These are phyloP conservation scores for Drosophila atripex DNA, from an alignment of 2,888 invertebrate genomes.

Conservation along the genomic window DNA sequence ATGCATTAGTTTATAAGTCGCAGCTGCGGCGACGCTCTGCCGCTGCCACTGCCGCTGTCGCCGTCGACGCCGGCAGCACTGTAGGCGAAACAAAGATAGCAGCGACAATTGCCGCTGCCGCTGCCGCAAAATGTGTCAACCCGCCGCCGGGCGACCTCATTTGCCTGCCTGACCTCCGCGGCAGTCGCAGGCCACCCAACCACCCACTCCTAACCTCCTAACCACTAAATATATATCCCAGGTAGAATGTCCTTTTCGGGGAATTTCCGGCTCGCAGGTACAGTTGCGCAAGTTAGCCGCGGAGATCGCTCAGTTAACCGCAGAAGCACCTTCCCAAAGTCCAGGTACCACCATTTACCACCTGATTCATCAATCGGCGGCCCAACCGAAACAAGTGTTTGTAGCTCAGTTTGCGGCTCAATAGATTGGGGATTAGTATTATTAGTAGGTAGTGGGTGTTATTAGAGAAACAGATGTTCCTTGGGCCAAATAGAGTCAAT, in stretches of 20 bases:
- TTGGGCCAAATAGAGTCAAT: neutral
- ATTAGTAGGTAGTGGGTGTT: neutral
- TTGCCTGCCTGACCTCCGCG: constrained; percentile 24
- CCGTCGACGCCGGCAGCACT: constrained; percentile 12
- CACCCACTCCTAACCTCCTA: neutral
- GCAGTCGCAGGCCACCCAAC: neutral
- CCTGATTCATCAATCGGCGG: constrained; percentile 5
- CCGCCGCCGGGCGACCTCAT: constrained; percentile 36
- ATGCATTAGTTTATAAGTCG: constrained; percentile 77
- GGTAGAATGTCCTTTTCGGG: constrained; percentile 7
- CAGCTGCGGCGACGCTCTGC: neutral
- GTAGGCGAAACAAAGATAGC: constrained; percentile 44
- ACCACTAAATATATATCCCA: too few species aligned
- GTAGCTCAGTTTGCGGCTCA: neutral
- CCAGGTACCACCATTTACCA: neutral
- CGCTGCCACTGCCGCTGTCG: constrained; percentile 8
- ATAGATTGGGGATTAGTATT: neutral
- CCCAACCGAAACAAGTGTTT: neutral
- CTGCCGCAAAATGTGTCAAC: constrained; percentile 37
- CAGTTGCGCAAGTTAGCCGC: constrained; percentile 45
- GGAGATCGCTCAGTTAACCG: constrained; percentile 1
- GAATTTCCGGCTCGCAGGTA: constrained; percentile 36
- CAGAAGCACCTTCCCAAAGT: neutral
- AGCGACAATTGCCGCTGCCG: constrained; percentile 9
- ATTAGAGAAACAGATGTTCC: neutral